phyloP scores from a whole-genome alignment of 2,888 invertebrate species.

The Archaeoteleia sp. region DNA sequence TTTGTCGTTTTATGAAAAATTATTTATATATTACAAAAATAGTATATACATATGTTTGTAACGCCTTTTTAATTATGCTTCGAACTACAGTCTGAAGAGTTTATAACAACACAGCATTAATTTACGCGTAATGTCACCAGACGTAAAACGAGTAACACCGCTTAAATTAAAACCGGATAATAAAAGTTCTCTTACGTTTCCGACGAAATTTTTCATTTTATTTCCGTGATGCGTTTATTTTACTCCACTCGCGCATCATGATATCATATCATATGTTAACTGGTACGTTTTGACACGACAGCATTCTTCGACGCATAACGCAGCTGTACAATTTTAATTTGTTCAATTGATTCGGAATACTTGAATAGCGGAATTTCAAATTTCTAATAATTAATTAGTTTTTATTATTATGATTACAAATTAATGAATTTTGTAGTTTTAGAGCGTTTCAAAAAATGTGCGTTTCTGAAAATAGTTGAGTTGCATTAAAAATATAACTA shows the following conservation, averaged over 20 bases:
- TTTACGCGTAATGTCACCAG: constrained; percentile 35
- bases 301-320: constrained; percentile 27
- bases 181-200: constrained; percentile 67
- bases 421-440: no score
- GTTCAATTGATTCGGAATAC: constrained; percentile 20
- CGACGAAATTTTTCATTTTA: constrained; percentile 36
- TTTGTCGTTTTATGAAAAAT: no score
- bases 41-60: not conserved
- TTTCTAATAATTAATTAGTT: no score
- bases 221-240: constrained; percentile 40
- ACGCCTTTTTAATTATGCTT: constrained; percentile 22
- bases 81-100: constrained; percentile 23
- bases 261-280: constrained; percentile 35
- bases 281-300: constrained; percentile 23
- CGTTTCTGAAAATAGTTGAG: no score
- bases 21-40: no score
- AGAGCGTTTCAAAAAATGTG: no score
- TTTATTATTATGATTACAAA: no score
- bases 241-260: constrained; percentile 23
- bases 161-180: constrained; percentile 75
- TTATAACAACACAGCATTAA: constrained; percentile 37
- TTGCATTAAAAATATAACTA: no score
- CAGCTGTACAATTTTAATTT: constrained; percentile 22
- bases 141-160: constrained; percentile 65
- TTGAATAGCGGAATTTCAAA: no score